These are phyloP conservation scores for Graphium colonna DNA, from an alignment of 2,888 invertebrate species.

Conservation along the genomic window DNA sequence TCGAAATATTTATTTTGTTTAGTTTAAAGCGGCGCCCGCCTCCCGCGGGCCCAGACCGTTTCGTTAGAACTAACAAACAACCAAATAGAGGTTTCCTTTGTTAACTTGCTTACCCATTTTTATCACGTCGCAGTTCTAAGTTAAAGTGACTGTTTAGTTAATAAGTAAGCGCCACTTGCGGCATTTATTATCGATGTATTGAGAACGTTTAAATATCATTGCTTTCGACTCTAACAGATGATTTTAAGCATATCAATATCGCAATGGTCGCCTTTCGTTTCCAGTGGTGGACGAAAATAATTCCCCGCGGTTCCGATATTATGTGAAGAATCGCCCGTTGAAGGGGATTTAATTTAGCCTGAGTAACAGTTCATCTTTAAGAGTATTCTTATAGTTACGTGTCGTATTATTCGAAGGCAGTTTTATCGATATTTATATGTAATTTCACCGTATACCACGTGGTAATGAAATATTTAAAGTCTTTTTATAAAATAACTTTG, in stretches of 20 bases:
- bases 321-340: not conserved
- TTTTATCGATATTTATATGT: not conserved
- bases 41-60: slow-evolving; percentile 54
- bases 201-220: slow-evolving; percentile 36
- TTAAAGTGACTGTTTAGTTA: slow-evolving; percentile 58
- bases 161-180: slow-evolving; percentile 40
- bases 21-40: slow-evolving; percentile 43
- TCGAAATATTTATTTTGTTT: slow-evolving; percentile 49
- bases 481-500: slow-evolving; percentile 13
- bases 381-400: not conserved
- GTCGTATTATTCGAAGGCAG: not conserved
- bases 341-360: not conserved
- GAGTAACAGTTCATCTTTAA: not conserved
- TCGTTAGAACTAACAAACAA: slow-evolving; percentile 45
- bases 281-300: slow-evolving; percentile 1
- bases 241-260: slow-evolving; percentile 43
- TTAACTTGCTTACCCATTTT: slow-evolving; percentile 9
- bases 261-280: slow-evolving; percentile 28
- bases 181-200: slow-evolving; percentile 44
- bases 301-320: not conserved
- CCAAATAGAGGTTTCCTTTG: slow-evolving; percentile 40
- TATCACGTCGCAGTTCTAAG: slow-evolving; percentile 46
- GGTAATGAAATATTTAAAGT: slow-evolving; percentile 15
- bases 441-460: not conserved
- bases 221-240: slow-evolving; percentile 41